phyloP scores from a whole-genome alignment of 2,113 vertebrate species.

The Podarcis cretensis region DNA sequence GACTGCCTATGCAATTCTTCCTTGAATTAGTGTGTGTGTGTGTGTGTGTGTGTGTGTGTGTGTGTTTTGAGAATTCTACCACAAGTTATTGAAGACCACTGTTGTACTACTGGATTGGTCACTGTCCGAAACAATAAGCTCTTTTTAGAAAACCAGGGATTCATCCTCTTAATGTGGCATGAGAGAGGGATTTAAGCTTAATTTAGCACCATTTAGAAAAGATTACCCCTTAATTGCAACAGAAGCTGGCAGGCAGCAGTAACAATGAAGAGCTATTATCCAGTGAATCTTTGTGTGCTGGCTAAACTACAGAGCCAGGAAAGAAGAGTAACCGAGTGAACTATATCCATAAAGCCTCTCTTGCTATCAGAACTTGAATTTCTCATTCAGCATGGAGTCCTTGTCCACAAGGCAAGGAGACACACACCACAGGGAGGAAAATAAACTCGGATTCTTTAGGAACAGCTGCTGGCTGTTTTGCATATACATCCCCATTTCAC shows the following conservation, averaged over 20 bases:
- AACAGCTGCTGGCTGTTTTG: constrained; percentile 48
- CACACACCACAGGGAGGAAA: background rate
- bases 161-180: constrained; percentile 77
- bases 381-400: background rate
- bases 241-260: constrained; percentile 63
- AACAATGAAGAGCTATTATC: constrained; percentile 57
- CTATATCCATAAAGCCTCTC: background rate
- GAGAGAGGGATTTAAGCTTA: constrained; percentile 77
- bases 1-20: background rate
- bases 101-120: constrained; percentile 51
- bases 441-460: constrained; percentile 32
- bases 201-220: constrained; percentile 82
- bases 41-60: background rate
- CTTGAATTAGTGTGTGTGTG: background rate
- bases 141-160: constrained; percentile 78
- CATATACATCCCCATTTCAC: background rate
- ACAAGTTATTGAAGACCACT: constrained; percentile 39
- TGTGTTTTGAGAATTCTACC: background rate
- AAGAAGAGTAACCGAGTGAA: background rate
- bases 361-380: background rate
- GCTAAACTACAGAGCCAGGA: background rate
- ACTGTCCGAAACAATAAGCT: constrained; percentile 74
- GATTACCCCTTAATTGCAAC: constrained; percentile 80
- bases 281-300: constrained; percentile 47
- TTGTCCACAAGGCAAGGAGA: background rate